Percentiles rank a stretch among this genome's conserved stretches.
phyloP scores from a whole-genome alignment of 2,113 vertebrate species.

The Phoenicopterus ruber region DNA sequence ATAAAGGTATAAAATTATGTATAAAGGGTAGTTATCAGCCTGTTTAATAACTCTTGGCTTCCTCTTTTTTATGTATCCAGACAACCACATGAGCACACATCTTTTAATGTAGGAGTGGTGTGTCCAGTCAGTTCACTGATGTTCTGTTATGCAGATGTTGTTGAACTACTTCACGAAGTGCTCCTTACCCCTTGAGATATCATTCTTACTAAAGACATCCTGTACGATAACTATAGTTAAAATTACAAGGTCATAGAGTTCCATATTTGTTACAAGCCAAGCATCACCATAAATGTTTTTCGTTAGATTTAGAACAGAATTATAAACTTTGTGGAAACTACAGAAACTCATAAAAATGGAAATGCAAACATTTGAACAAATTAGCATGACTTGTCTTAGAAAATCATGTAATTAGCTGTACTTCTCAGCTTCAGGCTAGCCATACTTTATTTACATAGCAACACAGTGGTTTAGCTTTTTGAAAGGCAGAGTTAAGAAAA shows the following conservation, averaged over 20 bases:
- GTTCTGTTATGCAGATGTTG: background rate
- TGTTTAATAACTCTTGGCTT: background rate
- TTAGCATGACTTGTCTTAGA: conserved; percentile 7
- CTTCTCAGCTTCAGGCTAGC: background rate
- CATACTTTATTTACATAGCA: conserved; percentile 18
- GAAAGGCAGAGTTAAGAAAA: background rate
- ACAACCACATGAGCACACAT: background rate
- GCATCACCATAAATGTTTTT: background rate
- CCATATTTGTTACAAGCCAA: background rate
- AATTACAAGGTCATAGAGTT: background rate
- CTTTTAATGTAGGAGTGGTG: background rate
- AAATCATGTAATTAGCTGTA: background rate
- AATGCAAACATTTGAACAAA: conserved; percentile 13
- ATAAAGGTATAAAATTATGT: no score
- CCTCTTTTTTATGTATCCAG: background rate
- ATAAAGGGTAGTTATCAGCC: background rate
- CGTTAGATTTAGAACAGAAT: background rate
- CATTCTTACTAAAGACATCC: background rate
- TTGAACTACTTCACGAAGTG: background rate
- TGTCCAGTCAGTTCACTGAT: background rate
- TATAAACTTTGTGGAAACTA: background rate
- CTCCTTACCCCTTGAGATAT: background rate
- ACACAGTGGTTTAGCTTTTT: background rate
- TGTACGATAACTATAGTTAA: background rate
- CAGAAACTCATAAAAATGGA: conserved; percentile 16